A percentile compares a stretch with the other conserved stretches of the same genome.
These are phyloP conservation scores for Enteromius fasciolatus DNA, from an alignment of 2,797 vertebrate species.

Conservation along the genomic window DNA sequence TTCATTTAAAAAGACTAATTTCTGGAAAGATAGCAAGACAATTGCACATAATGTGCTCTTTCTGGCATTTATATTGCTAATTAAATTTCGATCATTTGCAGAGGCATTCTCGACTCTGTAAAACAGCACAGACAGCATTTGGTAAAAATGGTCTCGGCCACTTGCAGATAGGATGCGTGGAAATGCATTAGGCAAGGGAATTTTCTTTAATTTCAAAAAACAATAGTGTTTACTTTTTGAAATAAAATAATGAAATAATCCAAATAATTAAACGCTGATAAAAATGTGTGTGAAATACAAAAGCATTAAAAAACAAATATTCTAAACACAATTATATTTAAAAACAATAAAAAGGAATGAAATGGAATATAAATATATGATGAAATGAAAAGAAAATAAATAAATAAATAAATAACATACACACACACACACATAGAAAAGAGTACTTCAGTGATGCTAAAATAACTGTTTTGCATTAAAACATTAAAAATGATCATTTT, in stretches of 20 bases:
- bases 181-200: background rate
- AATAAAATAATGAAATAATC: background rate
- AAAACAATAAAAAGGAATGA: background rate
- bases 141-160: constrained; percentile 73
- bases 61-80: constrained; percentile 99
- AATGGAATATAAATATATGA: background rate
- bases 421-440: background rate
- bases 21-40: constrained; percentile 99
- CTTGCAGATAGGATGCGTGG: constrained; percentile 45
- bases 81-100: constrained; percentile 96
- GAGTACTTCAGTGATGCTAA: background rate
- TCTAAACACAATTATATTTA: background rate
- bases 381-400: background rate
- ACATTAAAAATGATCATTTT: background rate
- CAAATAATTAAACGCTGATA: background rate
- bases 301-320: background rate
- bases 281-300: background rate
- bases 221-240: constrained; percentile 6
- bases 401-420: background rate
- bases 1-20: constrained; percentile 99
- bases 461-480: background rate
- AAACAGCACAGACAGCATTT: constrained; percentile 77
- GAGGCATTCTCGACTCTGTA: constrained; percentile 81
- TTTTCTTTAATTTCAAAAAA: background rate
- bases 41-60: constrained; percentile 93